Percentiles rank a stretch among this genome's conserved stretches.
Conservation (phyloP, 1,140 invertebrate genomes). For the Zaprionus ornatus region DNA sequence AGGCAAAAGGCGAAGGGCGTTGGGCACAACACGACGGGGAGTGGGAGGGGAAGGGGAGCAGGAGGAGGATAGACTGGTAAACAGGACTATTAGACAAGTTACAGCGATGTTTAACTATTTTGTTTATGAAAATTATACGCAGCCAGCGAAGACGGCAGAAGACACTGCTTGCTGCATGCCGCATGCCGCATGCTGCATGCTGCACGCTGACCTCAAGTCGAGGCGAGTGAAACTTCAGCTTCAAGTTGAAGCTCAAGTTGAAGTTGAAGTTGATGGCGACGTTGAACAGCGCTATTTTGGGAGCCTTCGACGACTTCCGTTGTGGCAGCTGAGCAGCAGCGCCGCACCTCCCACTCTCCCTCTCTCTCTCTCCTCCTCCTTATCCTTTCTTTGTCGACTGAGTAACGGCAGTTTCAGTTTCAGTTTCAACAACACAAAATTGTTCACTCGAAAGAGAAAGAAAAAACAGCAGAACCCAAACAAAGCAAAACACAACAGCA, state of each 20-base stretch:
- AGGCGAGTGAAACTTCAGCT: conserved; percentile 11
- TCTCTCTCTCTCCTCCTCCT: background rate
- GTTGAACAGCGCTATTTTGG: conserved; percentile 40
- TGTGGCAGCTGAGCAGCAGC: conserved; percentile 13
- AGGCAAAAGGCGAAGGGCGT: background rate
- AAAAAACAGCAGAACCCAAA: conserved; percentile 9
- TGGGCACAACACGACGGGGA: background rate
- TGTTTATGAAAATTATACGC: conserved; percentile 70
- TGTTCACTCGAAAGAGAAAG: conserved; percentile 28
- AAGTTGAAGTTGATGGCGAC: conserved; percentile 13
- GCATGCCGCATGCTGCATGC: conserved; percentile 13
- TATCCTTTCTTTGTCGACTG: conserved; percentile 10
- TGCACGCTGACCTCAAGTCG: conserved; percentile 37
- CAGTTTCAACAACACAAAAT: conserved; percentile 46
- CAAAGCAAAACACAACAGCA: conserved; percentile 12
- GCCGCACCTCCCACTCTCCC: background rate
- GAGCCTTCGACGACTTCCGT: conserved; percentile 49
- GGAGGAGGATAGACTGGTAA: conserved; percentile 2
- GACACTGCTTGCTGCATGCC: background rate
- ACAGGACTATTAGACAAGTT: conserved; percentile 52
- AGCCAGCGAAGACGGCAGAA: background rate
- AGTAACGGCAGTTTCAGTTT: conserved; percentile 75
- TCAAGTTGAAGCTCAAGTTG: conserved; percentile 18
- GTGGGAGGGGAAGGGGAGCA: background rate
- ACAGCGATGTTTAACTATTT: conserved; percentile 60